Percentiles rank a stretch among this genome's conserved stretches.
phyloP scores from a whole-genome alignment of 1,140 invertebrate genomes.

The Pararge aegeria region DNA sequence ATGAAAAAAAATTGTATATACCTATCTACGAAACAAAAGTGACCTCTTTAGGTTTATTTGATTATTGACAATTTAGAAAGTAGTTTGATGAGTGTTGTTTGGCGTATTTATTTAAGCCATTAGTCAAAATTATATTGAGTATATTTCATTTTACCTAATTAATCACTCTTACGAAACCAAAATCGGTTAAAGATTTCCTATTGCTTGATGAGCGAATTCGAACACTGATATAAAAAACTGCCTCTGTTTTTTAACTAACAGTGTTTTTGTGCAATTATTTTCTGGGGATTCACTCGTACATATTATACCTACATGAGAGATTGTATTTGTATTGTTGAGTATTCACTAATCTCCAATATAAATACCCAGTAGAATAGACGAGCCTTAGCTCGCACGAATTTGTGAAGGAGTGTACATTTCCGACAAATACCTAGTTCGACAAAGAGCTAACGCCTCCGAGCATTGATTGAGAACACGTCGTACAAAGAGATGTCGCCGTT shows the following conservation, averaged over 20 bases:
- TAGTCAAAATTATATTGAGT: no score
- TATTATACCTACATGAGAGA: not conserved
- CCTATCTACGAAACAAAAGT: no score
- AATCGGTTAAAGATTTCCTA: no score
- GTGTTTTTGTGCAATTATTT: not conserved
- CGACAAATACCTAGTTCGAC: conserved; percentile 37
- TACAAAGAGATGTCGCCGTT: conserved; percentile 61
- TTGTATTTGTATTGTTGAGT: not conserved
- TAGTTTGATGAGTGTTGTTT: no score
- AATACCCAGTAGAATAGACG: conserved; percentile 9
- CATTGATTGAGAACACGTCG: conserved; percentile 55
- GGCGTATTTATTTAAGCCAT: no score
- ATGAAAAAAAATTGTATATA: no score
- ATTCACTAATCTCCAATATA: conserved; percentile 9
- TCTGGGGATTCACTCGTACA: not conserved
- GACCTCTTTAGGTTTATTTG: no score
- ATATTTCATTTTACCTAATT: no score
- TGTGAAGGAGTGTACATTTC: conserved; percentile 35
- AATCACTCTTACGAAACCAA: no score
- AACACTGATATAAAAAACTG: no score
- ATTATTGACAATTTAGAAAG: no score
- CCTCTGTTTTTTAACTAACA: not conserved
- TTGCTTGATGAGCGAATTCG: no score
- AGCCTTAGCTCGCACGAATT: conserved; percentile 2
- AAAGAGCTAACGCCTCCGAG: conserved; percentile 56